These are phyloP conservation scores for Tiphia femorata DNA, from an alignment of 2,888 invertebrate genomes.

Conservation along the genomic window DNA sequence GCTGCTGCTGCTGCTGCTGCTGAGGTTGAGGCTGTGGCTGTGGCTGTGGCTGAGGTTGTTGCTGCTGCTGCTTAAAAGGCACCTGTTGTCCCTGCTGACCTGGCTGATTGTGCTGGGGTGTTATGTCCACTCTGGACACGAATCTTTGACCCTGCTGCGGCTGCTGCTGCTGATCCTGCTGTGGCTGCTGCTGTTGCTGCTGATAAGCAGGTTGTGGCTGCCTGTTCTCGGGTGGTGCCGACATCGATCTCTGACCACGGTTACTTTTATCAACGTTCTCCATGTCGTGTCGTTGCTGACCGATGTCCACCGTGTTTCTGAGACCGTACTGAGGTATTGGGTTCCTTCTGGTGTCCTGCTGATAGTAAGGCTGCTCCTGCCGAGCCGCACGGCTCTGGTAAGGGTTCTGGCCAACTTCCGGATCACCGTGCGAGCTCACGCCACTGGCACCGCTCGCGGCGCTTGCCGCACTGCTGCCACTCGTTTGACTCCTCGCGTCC, in stretches of 20 bases:
- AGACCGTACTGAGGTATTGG: slow-evolving; percentile 77
- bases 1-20: slow-evolving; percentile 35
- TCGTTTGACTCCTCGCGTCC: slow-evolving; percentile 62
- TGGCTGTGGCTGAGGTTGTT: slow-evolving; percentile 40
- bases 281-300: slow-evolving; percentile 76
- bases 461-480: slow-evolving; percentile 61
- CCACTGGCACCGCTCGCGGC: slow-evolving; percentile 59
- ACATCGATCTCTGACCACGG: slow-evolving; percentile 81
- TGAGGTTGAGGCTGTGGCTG: slow-evolving; percentile 32
- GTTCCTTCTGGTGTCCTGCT: slow-evolving; percentile 47
- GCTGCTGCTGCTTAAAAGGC: no score
- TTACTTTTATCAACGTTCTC: slow-evolving; percentile 71
- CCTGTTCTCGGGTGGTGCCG: slow-evolving; percentile 80
- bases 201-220: slow-evolving; percentile 48
- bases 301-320: slow-evolving; percentile 85
- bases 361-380: slow-evolving; percentile 15
- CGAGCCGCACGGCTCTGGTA: slow-evolving; percentile 10
- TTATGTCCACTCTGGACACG: slow-evolving; percentile 56
- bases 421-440: slow-evolving; percentile 60
- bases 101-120: slow-evolving; percentile 44
- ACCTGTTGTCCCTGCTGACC: no score
- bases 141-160: slow-evolving; percentile 44
- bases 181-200: slow-evolving; percentile 55
- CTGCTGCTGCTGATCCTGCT: slow-evolving; percentile 38
- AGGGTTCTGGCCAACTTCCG: slow-evolving; percentile 31